These are phyloP conservation scores for Ctena decussata DNA, from an alignment of 2,888 invertebrate genomes.

Conservation along the genomic window DNA sequence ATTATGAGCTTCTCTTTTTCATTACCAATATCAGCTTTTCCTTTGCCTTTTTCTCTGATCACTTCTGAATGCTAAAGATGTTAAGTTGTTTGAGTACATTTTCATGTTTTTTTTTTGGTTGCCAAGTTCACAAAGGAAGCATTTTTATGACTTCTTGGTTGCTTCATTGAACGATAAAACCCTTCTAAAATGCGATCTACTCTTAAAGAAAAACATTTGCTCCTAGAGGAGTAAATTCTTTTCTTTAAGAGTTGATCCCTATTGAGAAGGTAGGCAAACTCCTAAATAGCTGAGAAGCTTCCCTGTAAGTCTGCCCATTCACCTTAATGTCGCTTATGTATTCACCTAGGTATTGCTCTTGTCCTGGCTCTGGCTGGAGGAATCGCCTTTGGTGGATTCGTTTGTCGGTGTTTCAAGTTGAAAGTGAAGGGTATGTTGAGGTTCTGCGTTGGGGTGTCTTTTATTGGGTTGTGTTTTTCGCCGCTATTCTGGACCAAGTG, in stretches of 20 bases:
- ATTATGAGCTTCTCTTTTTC: too few relatives aligned
- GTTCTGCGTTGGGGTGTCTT: slow-evolving; percentile 69
- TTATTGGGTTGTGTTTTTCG: slow-evolving; percentile 63
- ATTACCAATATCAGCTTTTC: too few relatives aligned
- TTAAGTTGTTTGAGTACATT: too few relatives aligned
- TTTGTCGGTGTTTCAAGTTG: slow-evolving; percentile 78
- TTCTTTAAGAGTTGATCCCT: neutral
- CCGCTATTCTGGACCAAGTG: slow-evolving; percentile 73
- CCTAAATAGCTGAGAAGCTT: too few relatives aligned
- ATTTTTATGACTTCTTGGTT: too few relatives aligned
- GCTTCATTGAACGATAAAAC: too few relatives aligned
- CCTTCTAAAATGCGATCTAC: too few relatives aligned
- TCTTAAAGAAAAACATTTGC: neutral
- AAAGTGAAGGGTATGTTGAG: slow-evolving; percentile 80
- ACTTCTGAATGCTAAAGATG: too few relatives aligned
- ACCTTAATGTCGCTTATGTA: neutral
- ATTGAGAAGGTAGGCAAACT: neutral
- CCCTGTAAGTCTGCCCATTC: too few relatives aligned
- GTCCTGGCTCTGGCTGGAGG: slow-evolving; percentile 83
- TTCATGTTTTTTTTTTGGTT: too few relatives aligned
- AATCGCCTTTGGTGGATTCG: slow-evolving; percentile 79
- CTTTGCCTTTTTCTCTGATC: too few relatives aligned
- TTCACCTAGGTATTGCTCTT: slow-evolving; percentile 72
- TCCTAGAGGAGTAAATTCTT: neutral
- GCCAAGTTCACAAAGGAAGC: too few relatives aligned